Conservation (phyloP, 23 tunicate species). For the Ascidia mentula region DNA sequence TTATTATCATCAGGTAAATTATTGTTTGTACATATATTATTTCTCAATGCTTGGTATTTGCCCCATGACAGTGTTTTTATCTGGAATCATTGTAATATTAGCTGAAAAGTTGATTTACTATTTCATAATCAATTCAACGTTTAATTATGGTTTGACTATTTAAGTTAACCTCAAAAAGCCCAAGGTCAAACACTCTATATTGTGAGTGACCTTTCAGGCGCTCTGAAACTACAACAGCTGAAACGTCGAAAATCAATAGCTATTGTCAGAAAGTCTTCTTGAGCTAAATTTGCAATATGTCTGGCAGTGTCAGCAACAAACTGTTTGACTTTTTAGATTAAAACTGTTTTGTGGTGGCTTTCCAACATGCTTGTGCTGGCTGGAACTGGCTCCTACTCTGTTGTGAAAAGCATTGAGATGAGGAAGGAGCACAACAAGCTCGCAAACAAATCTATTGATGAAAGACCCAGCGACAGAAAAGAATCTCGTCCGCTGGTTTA, state of each 20-base stretch:
- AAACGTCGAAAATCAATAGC: no score
- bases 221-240: no score
- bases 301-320: neutral
- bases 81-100: no score
- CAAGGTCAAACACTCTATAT: no score
- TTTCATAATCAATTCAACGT: no score
- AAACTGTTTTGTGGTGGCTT: conserved; percentile 92
- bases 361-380: conserved; percentile 75
- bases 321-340: conserved; percentile 26
- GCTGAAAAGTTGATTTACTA: no score
- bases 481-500: neutral
- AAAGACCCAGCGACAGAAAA: neutral
- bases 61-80: no score
- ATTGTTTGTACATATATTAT: no score
- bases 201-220: no score
- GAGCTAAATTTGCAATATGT: neutral
- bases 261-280: neutral
- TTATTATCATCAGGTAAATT: conserved; percentile 52
- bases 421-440: conserved; percentile 39
- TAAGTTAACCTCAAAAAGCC: no score
- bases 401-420: conserved; percentile 94
- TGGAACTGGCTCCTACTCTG: conserved; percentile 87
- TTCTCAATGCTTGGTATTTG: no score
- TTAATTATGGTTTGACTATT: no score
- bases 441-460: neutral